phyloP scores from a whole-genome alignment of 37 sponge, comb jelly and placozoan genomes.

The Hormiphora californensis region DNA sequence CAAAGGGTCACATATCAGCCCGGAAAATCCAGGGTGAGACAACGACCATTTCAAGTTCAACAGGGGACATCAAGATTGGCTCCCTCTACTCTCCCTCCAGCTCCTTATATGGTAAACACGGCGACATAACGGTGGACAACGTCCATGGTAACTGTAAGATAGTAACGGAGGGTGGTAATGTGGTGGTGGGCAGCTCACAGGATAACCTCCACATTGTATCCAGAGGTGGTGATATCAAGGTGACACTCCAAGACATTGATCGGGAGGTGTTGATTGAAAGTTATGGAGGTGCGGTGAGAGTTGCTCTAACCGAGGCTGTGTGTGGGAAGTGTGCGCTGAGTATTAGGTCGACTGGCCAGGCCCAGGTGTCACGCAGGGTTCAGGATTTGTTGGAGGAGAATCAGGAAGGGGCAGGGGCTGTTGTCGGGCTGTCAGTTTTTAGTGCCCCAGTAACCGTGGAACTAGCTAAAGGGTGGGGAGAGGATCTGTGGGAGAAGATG shows the following conservation, averaged over 20 bases:
- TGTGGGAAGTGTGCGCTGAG: conserved; percentile 32
- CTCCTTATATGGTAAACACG: conserved; percentile 4
- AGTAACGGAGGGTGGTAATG: neutral
- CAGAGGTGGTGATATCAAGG: conserved; percentile 3
- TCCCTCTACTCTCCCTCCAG: conserved; percentile 6
- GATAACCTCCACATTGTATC: conserved; percentile 6
- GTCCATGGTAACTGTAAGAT: conserved; percentile 45
- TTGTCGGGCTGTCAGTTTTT: neutral
- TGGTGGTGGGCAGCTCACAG: neutral
- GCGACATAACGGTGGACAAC: conserved; percentile 2
- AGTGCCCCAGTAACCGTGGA: neutral
- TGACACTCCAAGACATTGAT: neutral
- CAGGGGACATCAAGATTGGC: conserved; percentile 1
- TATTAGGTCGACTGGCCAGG: neutral
- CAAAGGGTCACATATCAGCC: neutral
- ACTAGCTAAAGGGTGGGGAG: conserved; percentile 25
- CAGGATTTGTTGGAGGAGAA: neutral
- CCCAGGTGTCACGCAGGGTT: neutral
- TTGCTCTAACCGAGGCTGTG: conserved; percentile 12
- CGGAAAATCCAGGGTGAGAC: conserved; percentile 22
- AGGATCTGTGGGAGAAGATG: conserved; percentile 32
- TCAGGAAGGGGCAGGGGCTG: neutral
- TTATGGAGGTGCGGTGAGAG: conserved; percentile 34
- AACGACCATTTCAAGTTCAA: neutral
- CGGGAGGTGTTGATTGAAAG: neutral